Conservation (phyloP, 1,140 invertebrate genomes). For the Procambarus virginalis region DNA sequence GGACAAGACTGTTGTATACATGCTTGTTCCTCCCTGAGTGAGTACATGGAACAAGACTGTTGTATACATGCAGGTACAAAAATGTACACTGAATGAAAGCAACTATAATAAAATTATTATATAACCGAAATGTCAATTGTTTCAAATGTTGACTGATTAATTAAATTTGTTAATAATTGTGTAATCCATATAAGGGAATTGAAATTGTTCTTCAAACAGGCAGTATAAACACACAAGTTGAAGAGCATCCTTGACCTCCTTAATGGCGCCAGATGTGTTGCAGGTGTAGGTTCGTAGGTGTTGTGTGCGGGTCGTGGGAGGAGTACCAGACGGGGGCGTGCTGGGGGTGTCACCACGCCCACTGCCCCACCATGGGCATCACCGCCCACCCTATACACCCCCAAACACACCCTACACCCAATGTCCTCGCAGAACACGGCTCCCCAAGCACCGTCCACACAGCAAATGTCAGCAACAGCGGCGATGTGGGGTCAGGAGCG, state of each 20-base stretch:
- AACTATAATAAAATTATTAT: no score
- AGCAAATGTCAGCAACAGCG: not conserved
- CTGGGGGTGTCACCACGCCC: slow-evolving; percentile 28
- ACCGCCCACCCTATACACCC: not conserved
- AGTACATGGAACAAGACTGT: no score
- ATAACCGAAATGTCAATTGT: no score
- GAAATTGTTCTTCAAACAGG: no score
- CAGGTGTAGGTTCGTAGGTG: slow-evolving; percentile 44
- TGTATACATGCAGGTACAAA: no score
- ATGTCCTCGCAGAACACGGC: not conserved
- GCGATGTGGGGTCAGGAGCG: not conserved
- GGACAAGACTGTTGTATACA: no score
- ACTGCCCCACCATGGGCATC: slow-evolving; percentile 30
- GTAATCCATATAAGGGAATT: no score
- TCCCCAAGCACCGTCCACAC: not conserved
- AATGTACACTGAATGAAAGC: no score
- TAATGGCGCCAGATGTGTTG: not conserved
- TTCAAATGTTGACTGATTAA: not conserved
- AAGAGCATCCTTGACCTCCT: no score
- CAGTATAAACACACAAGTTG: no score
- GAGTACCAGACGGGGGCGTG: slow-evolving; percentile 23
- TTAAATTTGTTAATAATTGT: no score
- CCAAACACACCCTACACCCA: not conserved
- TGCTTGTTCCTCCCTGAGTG: no score
- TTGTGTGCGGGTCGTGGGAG: slow-evolving; percentile 32